A percentile compares a stretch with the other conserved stretches of the same genome.
Conservation (phyloP, 30 jellyfish, hydroid and myxozoan species). For the Chironex yamaguchii region DNA sequence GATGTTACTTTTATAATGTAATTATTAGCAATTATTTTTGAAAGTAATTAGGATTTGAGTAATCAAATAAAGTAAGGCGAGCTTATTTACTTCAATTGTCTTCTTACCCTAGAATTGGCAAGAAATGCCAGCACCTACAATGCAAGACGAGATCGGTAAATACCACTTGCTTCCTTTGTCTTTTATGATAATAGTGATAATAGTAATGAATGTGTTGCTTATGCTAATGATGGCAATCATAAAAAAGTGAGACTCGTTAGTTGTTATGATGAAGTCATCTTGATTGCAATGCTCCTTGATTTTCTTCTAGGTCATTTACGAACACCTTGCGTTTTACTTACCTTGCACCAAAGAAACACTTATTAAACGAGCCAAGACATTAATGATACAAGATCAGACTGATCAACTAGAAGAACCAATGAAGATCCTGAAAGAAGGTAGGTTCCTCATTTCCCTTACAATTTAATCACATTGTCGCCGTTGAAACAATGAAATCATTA, state of each 20-base stretch:
- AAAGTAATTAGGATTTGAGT: too few relatives aligned
- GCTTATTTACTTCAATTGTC: neutral
- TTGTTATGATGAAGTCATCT: neutral
- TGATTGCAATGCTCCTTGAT: neutral
- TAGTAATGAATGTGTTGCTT: neutral
- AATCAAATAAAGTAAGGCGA: too few relatives aligned
- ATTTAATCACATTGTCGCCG: too few relatives aligned
- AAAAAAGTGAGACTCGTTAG: neutral
- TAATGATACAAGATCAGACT: conserved; percentile 82
- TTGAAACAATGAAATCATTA: too few relatives aligned
- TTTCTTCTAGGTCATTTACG: conserved; percentile 77
- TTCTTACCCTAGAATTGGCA: conserved; percentile 78
- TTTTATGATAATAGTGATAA: too few relatives aligned
- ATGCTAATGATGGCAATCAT: neutral
- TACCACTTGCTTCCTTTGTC: neutral
- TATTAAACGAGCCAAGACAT: conserved; percentile 83
- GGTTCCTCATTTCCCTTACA: too few relatives aligned
- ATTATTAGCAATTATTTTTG: too few relatives aligned
- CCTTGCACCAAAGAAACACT: conserved; percentile 97
- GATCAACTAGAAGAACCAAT: conserved; percentile 91
- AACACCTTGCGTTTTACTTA: conserved; percentile 77
- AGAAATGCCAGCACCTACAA: conserved; percentile 72
- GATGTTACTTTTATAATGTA: too few relatives aligned
- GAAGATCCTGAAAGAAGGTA: conserved; percentile 79
- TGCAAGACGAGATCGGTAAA: conserved; percentile 91